Conservation (phyloP, 2,113 vertebrate species). For the Neogobius melanostomus region DNA sequence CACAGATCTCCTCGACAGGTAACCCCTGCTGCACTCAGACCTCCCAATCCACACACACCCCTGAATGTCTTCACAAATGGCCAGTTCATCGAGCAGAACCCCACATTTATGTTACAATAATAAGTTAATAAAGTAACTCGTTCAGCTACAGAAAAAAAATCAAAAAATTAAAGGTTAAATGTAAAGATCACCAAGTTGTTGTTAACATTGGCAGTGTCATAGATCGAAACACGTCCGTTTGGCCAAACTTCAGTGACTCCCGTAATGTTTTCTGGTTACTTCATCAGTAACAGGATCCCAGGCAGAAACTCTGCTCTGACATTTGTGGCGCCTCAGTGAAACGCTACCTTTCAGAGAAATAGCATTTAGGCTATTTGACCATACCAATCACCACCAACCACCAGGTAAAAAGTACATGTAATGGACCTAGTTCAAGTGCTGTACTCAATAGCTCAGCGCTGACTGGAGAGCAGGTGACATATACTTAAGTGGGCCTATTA, state of each 20-base stretch:
- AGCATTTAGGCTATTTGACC: neutral
- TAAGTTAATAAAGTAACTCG: neutral
- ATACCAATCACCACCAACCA: neutral
- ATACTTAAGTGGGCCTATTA: conserved; percentile 61
- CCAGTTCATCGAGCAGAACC: no score
- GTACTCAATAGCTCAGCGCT: conserved; percentile 44
- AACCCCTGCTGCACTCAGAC: conserved; percentile 16
- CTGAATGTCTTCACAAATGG: no score
- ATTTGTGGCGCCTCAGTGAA: neutral
- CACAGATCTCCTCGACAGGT: conserved; percentile 77
- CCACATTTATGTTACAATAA: neutral
- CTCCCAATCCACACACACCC: neutral
- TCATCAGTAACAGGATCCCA: conserved; percentile 4
- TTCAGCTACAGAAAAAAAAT: neutral
- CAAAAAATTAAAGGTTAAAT: neutral
- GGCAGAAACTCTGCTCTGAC: neutral
- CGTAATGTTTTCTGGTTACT: neutral
- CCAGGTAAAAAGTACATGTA: neutral
- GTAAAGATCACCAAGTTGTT: neutral
- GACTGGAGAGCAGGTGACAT: conserved; percentile 45
- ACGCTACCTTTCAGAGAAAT: neutral
- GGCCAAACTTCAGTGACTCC: no score
- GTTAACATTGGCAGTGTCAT: neutral
- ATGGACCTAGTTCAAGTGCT: conserved; percentile 23
- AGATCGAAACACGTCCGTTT: neutral